phyloP scores from a whole-genome alignment of 2,888 invertebrate genomes.

The Hecatera dysodea region DNA sequence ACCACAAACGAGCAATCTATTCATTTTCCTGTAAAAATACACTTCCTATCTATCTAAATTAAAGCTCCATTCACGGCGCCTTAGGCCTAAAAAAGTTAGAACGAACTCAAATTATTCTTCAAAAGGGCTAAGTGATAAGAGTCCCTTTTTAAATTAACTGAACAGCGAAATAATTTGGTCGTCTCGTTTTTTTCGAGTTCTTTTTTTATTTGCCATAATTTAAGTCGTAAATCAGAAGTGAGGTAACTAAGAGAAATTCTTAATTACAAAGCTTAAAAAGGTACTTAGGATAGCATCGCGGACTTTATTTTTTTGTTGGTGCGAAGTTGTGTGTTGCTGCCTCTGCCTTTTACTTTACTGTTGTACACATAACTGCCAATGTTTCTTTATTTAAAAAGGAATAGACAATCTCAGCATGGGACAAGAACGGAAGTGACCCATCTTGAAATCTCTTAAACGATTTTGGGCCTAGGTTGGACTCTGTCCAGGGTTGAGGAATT shows the following conservation, averaged over 20 bases:
- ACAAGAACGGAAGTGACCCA: too few relatives aligned
- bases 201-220: conserved; percentile 76
- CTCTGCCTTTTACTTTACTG: too few relatives aligned
- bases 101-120: conserved; percentile 66
- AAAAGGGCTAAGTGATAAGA: conserved; percentile 75
- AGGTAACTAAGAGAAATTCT: conserved; percentile 82
- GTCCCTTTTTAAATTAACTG: conserved; percentile 75
- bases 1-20: conserved; percentile 5
- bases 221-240: conserved; percentile 81
- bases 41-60: conserved; percentile 49
- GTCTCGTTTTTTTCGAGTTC: conserved; percentile 70
- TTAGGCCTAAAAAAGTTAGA: conserved; percentile 50
- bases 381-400: too few relatives aligned
- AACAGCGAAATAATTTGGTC: conserved; percentile 71
- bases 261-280: conserved; percentile 81
- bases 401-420: too few relatives aligned
- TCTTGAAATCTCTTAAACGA: too few relatives aligned
- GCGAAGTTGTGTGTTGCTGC: conserved; percentile 37
- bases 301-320: conserved; percentile 76
- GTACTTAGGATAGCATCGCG: conserved; percentile 70
- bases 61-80: conserved; percentile 28
- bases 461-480: too few relatives aligned
- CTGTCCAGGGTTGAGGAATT: too few relatives aligned
- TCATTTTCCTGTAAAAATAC: conserved; percentile 23
- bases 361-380: too few relatives aligned